Base-by-base conservation (phyloP, 2,113 vertebrate species). In the Willisornis vidua region DNA sequence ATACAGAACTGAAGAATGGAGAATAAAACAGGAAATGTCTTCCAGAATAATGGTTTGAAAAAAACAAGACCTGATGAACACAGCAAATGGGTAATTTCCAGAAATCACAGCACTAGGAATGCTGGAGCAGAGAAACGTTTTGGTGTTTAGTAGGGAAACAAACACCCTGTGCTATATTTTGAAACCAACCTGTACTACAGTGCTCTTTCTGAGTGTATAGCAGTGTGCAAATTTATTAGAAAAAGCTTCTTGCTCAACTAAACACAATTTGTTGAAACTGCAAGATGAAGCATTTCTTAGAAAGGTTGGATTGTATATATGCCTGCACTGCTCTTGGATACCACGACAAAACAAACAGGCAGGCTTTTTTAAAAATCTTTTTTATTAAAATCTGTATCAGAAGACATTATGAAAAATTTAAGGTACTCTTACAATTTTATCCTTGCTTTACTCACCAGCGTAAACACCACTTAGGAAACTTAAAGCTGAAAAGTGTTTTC, bases 401-500 rank as follows among this genome's bases (percentile, higher is more conserved):
- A 83, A 66, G 37, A n/a, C 29, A 49, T 67, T 26, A 63, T n/a
- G 45, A 87, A 91, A 70, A 79, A 78, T 85, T 85, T 65, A 93
- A 79, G 82, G 67, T 86, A 78, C 41, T 65, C 74, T 77, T 87
- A 72, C 1, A 62, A 10, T 66, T 76, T 83, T 78, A 35, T 37
- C 80, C 55, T 72, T 78, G 54, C 28, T 80, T 92, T 86, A 87
- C 84, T 91, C 89, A 95, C 18, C 71, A 75, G 48, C 11, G 48
- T 78, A 90, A 82, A 48, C 45, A 91, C 15, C 75, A 73, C 70
- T 90, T 93, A 52, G 52, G 62, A 96, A 94, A 85, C 2, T 26
- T 85, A 82, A 81, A 91, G 89, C 58, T 93, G 79, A 93, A 87
- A 97, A 88, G 5, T 88, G 63, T 72, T 97, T 94, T 94, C 72